A percentile compares a stretch with the other conserved stretches of the same genome.
Conservation (phyloP, 2,113 vertebrate species). For the Morone chrysops region DNA sequence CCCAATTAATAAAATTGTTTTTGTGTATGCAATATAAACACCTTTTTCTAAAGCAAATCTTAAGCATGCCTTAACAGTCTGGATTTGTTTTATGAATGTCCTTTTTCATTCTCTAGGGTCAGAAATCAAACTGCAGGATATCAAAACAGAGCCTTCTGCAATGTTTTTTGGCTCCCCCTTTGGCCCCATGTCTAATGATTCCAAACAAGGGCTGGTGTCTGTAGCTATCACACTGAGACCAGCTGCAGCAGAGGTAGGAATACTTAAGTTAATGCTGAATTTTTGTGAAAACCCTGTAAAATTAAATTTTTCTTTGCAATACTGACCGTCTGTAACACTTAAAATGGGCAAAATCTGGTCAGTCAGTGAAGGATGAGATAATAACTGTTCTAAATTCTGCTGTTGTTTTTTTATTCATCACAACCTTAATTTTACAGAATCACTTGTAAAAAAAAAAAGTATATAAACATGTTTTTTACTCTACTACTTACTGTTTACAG, state of each 20-base stretch:
- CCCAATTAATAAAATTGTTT: neutral
- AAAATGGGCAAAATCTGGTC: neutral
- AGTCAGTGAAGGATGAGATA: neutral
- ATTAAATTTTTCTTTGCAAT: too few relatives aligned
- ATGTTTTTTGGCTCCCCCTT: conserved; percentile 85
- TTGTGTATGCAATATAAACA: neutral
- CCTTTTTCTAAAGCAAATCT: neutral
- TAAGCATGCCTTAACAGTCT: neutral
- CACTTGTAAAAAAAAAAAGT: too few relatives aligned
- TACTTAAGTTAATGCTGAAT: neutral
- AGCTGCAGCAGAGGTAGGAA: conserved; percentile 92
- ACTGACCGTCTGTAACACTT: neutral
- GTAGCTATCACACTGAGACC: conserved; percentile 96
- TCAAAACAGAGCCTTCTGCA: conserved; percentile 89
- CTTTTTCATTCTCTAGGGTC: conserved; percentile 81
- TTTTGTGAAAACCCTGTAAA: neutral
- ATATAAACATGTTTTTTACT: too few relatives aligned
- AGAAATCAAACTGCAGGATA: conserved; percentile 87
- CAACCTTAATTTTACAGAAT: too few relatives aligned
- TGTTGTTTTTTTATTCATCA: too few relatives aligned
- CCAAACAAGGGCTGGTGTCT: conserved; percentile 94
- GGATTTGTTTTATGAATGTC: neutral
- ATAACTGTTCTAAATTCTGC: neutral
- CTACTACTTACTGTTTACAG: neutral
- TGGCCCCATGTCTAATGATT: conserved; percentile 86